phyloP scores from a whole-genome alignment of 1,140 invertebrate species.

The Neomicropteryx cornuta region DNA sequence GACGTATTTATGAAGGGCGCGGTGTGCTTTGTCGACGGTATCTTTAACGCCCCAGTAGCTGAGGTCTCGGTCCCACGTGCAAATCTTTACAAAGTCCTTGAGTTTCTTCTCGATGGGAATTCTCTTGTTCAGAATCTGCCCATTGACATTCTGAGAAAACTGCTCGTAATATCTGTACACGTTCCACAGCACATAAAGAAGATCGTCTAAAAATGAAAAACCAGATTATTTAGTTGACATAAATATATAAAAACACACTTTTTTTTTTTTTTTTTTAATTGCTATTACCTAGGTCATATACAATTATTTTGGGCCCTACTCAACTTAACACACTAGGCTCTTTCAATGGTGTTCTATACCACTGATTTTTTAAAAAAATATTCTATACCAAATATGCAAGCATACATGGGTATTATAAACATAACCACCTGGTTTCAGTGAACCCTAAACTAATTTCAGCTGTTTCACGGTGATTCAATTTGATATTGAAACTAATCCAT shows the following conservation, averaged over 20 bases:
- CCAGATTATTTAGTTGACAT: slow-evolving; percentile 5
- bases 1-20: slow-evolving; percentile 75
- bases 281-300: neutral
- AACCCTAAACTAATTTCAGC: too few species aligned
- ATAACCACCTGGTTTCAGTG: too few species aligned
- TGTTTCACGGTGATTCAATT: too few species aligned
- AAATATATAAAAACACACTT: slow-evolving; percentile 4
- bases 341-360: too few species aligned
- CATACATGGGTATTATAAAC: too few species aligned
- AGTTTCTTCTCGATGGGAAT: slow-evolving; percentile 84
- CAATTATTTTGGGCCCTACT: neutral
- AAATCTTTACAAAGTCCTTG: slow-evolving; percentile 89
- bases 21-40: slow-evolving; percentile 77
- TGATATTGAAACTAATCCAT: too few species aligned
- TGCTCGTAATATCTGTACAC: slow-evolving; percentile 76
- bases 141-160: slow-evolving; percentile 53
- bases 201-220: slow-evolving; percentile 29
- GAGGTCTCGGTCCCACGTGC: slow-evolving; percentile 86
- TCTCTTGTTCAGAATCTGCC: slow-evolving; percentile 52
- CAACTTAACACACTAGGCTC: neutral
- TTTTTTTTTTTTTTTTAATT: slow-evolving; percentile 1
- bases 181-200: slow-evolving; percentile 72
- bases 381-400: too few species aligned
- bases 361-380: too few species aligned
- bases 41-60: slow-evolving; percentile 91